These are phyloP conservation scores for honey bee (Apis mellifera) DNA, from an alignment of 1,140 invertebrate genomes.

Conservation along the genomic window Amel_HAv3.1 CM009937.2:2918501-2919000, in stretches of 20 bases:
- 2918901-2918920: background rate
- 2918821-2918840: background rate
- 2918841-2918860: background rate
- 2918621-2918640: no score
- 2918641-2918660: no score
- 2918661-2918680: no score
- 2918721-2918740: no score
- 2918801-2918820: background rate
- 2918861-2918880: background rate
- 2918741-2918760: no score
- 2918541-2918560: background rate
- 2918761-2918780: no score
- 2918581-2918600: no score
- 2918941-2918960: background rate
- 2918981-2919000: no score
- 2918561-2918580: background rate
- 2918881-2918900: background rate
- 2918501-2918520: background rate
- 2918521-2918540: no score
- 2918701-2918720: no score
- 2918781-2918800: background rate
- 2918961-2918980: background rate
- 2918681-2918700: no score
- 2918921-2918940: background rate
- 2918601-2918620: no score